A percentile compares a stretch with the other conserved stretches of the same genome.
Conservation (phyloP, 2,113 vertebrate genomes). For the Eira barbara region DNA sequence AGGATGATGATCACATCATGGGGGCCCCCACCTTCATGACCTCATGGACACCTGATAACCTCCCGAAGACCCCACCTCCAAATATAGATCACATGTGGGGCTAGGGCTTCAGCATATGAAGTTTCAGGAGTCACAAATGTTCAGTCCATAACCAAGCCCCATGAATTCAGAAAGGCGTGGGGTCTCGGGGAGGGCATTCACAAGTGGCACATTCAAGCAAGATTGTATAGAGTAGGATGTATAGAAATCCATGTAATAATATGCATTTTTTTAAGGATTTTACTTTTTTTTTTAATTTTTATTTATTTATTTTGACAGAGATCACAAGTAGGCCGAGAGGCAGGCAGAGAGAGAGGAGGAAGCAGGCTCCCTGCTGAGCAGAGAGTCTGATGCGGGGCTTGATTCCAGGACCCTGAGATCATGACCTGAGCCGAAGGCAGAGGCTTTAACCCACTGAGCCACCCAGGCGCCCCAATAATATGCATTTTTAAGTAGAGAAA, state of each 20-base stretch:
- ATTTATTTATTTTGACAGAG: no score
- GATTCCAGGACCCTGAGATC: no score
- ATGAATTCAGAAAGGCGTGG: not conserved
- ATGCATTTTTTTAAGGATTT: not conserved
- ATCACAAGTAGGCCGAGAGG: no score
- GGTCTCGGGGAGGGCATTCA: not conserved
- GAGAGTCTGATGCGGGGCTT: no score
- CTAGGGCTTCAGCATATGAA: not conserved
- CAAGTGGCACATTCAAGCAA: not conserved
- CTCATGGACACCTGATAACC: not conserved
- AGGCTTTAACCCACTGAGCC: no score
- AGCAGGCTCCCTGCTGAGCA: no score
- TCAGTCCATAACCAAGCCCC: not conserved
- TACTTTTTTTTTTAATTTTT: no score
- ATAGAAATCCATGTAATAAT: not conserved
- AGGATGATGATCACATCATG: not conserved
- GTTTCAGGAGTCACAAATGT: not conserved
- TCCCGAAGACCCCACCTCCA: not conserved
- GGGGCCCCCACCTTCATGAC: not conserved
- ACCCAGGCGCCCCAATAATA: no score
- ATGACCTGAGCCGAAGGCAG: no score
- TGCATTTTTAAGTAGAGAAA: not conserved
- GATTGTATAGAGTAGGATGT: not conserved
- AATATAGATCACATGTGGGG: not conserved
- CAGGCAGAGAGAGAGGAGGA: no score